Conservation (phyloP, 2,888 invertebrate genomes). For the Agrilus cyanescens region DNA sequence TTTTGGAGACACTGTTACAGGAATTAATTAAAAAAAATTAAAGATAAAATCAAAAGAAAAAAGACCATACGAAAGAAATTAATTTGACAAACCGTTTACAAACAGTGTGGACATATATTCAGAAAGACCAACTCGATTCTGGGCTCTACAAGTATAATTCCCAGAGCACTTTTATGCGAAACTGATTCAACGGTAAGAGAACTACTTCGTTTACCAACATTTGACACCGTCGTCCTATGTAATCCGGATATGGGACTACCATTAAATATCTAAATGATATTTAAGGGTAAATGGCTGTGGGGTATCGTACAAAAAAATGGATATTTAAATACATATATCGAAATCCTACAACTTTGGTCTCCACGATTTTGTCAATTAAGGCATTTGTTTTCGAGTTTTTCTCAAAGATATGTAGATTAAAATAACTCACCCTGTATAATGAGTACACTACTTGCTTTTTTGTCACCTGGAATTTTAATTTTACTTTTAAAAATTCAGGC, state of each 20-base stretch:
- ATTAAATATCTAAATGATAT: conserved; percentile 48
- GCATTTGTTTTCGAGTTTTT: too few species aligned
- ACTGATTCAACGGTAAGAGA: conserved; percentile 32
- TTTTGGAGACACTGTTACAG: conserved; percentile 58
- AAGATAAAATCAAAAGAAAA: neutral
- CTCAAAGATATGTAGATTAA: too few species aligned
- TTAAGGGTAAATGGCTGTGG: conserved; percentile 48
- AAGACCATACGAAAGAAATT: neutral
- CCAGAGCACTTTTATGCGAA: conserved; percentile 45
- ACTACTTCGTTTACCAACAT: conserved; percentile 37
- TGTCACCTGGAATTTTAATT: too few species aligned
- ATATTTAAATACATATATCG: too few species aligned
- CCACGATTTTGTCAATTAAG: too few species aligned
- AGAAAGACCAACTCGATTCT: conserved; percentile 52
- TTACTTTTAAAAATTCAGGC: too few species aligned
- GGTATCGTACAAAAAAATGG: conserved; percentile 47
- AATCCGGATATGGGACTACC: conserved; percentile 21
- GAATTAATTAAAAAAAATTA: too few species aligned
- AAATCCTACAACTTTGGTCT: too few species aligned
- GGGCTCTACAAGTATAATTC: conserved; percentile 58
- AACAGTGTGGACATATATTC: conserved; percentile 56
- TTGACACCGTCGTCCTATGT: conserved; percentile 15
- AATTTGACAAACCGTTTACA: conserved; percentile 48
- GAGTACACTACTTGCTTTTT: too few species aligned
- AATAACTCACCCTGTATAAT: too few species aligned